Base-by-base conservation (phyloP, 2,113 vertebrate genomes). In the Etheostoma spectabile region DNA sequence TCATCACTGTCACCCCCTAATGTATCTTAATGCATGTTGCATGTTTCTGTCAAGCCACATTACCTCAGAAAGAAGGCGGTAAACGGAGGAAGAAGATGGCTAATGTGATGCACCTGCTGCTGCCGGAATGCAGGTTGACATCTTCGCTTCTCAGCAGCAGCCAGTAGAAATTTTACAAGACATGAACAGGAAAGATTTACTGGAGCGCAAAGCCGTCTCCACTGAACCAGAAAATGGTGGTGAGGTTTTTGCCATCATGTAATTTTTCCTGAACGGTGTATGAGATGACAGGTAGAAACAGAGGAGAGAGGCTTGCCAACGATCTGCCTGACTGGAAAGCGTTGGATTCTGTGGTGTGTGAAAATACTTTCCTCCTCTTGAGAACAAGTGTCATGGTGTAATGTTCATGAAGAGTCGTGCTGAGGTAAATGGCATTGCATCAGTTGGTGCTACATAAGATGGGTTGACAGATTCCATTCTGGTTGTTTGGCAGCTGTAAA, bases 151-250 rank as follows among this genome's bases (percentile, higher is more conserved):
- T 75, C 80, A 38, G 83, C 27, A 4, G 68, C 83, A 75, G 77
- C 85, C 78, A 42, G 69, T 80, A 88, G 60, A 84, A 91, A 89
- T 70, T 80, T 80, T 81, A 82, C 69, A 74, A 70, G 75, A 84
- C 89, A 86, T 81, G 88, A 90, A 84, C 73, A 67, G 82, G 73
- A 82, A 76, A 88, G 76, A 85, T 83, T 88, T 83, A 88, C 82
- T 82, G 89, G 63, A 89, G 88, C 82, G 67, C 72, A 22, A 60
- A 79, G 80, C 46, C 24, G 51, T 49, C 86, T 60, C 59, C 92
- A 89, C 61, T 90, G 91, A 94, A 92, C 92, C 92, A 92, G 78
- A 88, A 95, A 95, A 93, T 93, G 90, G 86, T 75, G 85, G 74
- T 49, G 13, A 78, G 89, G 74, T 89, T 90, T 80, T 86, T 88